Base-by-base conservation (phyloP, 1,140 invertebrate species). In the Lysiphlebus fabarum region DNA sequence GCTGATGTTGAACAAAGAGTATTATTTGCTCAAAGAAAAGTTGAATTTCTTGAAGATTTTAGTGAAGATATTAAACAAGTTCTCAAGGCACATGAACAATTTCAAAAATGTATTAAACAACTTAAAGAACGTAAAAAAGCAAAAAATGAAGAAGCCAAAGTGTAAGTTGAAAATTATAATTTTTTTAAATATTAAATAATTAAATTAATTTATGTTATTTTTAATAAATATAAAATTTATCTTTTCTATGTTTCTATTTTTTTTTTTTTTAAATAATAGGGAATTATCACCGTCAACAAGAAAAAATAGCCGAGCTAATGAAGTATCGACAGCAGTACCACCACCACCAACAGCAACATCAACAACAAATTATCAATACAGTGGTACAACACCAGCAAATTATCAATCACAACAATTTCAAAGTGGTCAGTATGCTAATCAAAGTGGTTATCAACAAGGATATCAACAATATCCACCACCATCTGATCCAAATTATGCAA, bases 11-110 rank as follows among this genome's bases (percentile, higher is more conserved):
- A 93, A 61, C 87, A 91, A 57, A 90, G 91, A 70, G 83, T 93
- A 4, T 74, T 89, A n/a, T 93, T 95, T 77, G 90, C 91, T n/a
- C 90, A 93, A 72, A 82, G 92, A n/a, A 93, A 92, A 78, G 82
- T 95, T 7, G 93, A 95, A 70, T 94, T 92, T 69, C 77, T 95
- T 4, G 87, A 90, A 73, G 89, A 90, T 71, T 90, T 89, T 68
- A 87, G 87, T 42, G 79, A 82, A 8, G 82, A 87, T 41, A 84
- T 89, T 37, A 73, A 79, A 36, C 80, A 82, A 53, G 79, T 88
- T n/a, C 82, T 87, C 56, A 84, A 84, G 58, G 86, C 87, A 0
- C 84, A 87, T 58, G 84, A 87, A 36, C 83, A 86, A 17, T 85
- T 87, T 48, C 85, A 87, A 61, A 81, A 74, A 68, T 82, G 69